These are phyloP conservation scores for Hyperoplus immaculatus DNA, from an alignment of 2,797 vertebrate species.

Conservation along the genomic window DNA sequence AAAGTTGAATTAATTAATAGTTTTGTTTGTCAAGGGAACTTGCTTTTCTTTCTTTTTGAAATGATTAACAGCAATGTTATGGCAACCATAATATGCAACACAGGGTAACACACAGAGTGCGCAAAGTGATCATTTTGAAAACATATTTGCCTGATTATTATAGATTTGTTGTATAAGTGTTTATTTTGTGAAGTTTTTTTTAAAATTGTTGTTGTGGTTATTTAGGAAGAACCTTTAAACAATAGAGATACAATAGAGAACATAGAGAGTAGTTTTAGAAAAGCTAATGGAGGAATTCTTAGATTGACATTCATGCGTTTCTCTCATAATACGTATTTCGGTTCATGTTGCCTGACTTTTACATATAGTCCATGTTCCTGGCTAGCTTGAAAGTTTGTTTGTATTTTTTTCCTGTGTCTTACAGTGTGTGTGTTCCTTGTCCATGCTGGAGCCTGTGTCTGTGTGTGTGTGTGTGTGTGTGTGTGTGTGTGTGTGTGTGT, in stretches of 20 bases:
- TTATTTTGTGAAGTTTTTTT: slow-evolving; percentile 79
- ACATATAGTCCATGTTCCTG: slow-evolving; percentile 10
- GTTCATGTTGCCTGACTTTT: slow-evolving; percentile 5
- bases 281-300: slow-evolving; percentile 29
- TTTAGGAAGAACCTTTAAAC: slow-evolving; percentile 72
- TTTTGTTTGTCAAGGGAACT: slow-evolving; percentile 88
- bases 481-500: slow-evolving; percentile 14
- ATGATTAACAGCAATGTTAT: slow-evolving; percentile 84
- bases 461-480: slow-evolving; percentile 26
- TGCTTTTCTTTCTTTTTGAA: slow-evolving; percentile 74
- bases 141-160: slow-evolving; percentile 82
- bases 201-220: slow-evolving; percentile 65
- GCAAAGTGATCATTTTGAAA: slow-evolving; percentile 74
- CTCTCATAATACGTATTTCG: slow-evolving; percentile 17
- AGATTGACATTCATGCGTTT: slow-evolving; percentile 12
- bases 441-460: slow-evolving; percentile 33
- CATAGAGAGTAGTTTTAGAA: slow-evolving; percentile 18
- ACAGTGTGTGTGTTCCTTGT: slow-evolving; percentile 47
- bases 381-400: slow-evolving; percentile 35
- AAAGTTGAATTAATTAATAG: slow-evolving; percentile 89
- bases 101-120: slow-evolving; percentile 68
- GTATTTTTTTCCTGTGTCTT: slow-evolving; percentile 21
- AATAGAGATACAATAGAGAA: slow-evolving; percentile 18
- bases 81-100: slow-evolving; percentile 78
- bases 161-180: slow-evolving; percentile 75